Percentiles rank a stretch among this genome's conserved stretches.
Conservation (phyloP, 1,140 invertebrate genomes). For the Chymomyza costata region DNA sequence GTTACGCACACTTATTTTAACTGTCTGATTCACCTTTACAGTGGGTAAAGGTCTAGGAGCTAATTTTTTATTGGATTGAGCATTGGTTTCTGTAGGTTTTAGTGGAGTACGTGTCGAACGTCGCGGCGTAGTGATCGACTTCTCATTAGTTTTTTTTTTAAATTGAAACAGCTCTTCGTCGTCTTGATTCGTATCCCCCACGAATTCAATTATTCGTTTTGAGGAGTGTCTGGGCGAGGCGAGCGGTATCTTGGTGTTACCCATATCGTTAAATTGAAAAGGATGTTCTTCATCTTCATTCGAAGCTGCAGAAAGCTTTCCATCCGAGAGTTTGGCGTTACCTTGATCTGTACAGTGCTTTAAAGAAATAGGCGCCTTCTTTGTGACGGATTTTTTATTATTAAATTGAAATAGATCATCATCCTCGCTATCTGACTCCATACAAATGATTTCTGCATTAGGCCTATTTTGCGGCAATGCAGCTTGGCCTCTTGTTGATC, state of each 20-base stretch:
- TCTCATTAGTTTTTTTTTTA: background rate
- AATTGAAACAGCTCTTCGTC: background rate
- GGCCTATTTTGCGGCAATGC: background rate
- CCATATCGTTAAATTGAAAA: no score
- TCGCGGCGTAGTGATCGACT: no score
- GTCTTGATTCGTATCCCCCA: background rate
- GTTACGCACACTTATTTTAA: constrained; percentile 37
- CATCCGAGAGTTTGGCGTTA: no score
- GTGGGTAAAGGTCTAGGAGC: background rate
- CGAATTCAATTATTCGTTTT: no score
- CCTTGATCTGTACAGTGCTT: no score
- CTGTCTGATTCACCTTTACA: background rate
- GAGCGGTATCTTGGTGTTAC: no score
- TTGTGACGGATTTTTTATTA: background rate
- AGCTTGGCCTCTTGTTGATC: constrained; percentile 11
- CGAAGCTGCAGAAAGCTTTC: no score
- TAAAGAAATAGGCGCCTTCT: no score
- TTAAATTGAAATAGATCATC: constrained; percentile 25
- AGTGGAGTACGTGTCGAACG: background rate
- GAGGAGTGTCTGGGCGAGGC: no score
- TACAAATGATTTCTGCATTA: background rate
- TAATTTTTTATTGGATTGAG: background rate
- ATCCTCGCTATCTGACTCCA: constrained; percentile 10
- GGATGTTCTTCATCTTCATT: no score
- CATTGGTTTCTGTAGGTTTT: background rate